These are phyloP conservation scores for Coptotermes formosanus DNA, from an alignment of 1,140 invertebrate genomes.

Conservation along the genomic window DNA sequence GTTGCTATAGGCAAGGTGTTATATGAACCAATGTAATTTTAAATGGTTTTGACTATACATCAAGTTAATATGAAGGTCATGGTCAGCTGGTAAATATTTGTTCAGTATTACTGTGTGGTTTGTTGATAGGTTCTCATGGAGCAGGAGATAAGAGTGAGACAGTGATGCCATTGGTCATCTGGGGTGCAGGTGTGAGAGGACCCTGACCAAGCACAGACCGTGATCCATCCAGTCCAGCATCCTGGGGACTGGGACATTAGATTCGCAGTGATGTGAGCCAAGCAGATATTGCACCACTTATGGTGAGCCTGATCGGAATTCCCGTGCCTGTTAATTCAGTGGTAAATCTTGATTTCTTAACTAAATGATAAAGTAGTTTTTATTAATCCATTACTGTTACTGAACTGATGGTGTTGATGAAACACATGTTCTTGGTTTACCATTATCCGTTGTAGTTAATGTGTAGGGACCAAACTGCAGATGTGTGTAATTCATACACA, in stretches of 20 bases:
- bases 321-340: slow-evolving; percentile 89
- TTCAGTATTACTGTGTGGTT: not conserved
- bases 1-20: too few species aligned
- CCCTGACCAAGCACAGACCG: not conserved
- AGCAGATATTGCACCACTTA: slow-evolving; percentile 86
- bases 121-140: slow-evolving; percentile 76
- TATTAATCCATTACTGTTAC: not conserved
- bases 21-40: too few species aligned
- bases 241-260: slow-evolving; percentile 42
- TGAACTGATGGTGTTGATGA: too few species aligned
- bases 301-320: slow-evolving; percentile 81
- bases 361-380: not conserved
- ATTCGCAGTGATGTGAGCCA: slow-evolving; percentile 68
- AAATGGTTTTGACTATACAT: too few species aligned
- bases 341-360: slow-evolving; percentile 54
- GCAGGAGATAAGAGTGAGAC: slow-evolving; percentile 88
- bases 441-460: too few species aligned
- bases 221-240: slow-evolving; percentile 23
- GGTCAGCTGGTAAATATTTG: too few species aligned
- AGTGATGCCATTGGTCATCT: slow-evolving; percentile 88
- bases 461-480: too few species aligned
- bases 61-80: too few species aligned
- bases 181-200: slow-evolving; percentile 81
- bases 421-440: too few species aligned
- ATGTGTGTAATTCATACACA: too few species aligned